These are phyloP conservation scores for Salmo trutta DNA, from an alignment of 2,797 vertebrate genomes.

Conservation along the genomic window DNA sequence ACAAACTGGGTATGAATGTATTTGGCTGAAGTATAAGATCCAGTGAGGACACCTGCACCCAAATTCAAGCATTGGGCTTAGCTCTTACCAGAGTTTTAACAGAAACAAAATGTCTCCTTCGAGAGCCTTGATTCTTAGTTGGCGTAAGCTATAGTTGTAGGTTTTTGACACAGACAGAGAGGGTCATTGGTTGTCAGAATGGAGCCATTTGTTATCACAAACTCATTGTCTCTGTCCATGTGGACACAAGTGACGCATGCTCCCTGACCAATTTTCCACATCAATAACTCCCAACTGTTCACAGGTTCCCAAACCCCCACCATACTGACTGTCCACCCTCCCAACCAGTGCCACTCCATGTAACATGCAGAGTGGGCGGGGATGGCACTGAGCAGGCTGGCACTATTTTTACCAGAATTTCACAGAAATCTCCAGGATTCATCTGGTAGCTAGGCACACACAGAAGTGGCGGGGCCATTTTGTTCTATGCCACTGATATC, in stretches of 20 bases:
- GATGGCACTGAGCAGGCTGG: slow-evolving; percentile 40
- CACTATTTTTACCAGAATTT: slow-evolving; percentile 91
- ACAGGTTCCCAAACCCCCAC: slow-evolving; percentile 49
- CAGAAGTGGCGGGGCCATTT: slow-evolving; percentile 28
- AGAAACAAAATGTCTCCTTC: neutral
- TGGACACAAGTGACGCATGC: slow-evolving; percentile 32
- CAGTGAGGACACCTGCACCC: no score
- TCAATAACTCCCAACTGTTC: slow-evolving; percentile 64
- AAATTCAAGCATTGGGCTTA: no score
- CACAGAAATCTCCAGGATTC: slow-evolving; percentile 77
- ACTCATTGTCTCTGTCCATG: slow-evolving; percentile 8
- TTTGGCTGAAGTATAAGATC: no score
- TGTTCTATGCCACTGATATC: slow-evolving; percentile 60
- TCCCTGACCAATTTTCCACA: slow-evolving; percentile 57
- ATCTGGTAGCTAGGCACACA: slow-evolving; percentile 36
- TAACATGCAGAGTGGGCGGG: slow-evolving; percentile 51
- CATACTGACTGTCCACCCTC: slow-evolving; percentile 50
- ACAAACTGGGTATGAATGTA: neutral
- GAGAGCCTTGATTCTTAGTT: neutral
- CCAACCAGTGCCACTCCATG: slow-evolving; percentile 54
- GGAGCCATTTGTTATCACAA: neutral
- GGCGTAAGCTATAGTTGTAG: neutral
- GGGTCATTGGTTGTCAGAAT: slow-evolving; percentile 21
- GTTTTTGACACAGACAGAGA: neutral
- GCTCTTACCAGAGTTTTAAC: neutral